Evolutionary conservation across 2,113 vertebrate genomes (phyloP).

Genomic region (Morone chrysops): DNA sequence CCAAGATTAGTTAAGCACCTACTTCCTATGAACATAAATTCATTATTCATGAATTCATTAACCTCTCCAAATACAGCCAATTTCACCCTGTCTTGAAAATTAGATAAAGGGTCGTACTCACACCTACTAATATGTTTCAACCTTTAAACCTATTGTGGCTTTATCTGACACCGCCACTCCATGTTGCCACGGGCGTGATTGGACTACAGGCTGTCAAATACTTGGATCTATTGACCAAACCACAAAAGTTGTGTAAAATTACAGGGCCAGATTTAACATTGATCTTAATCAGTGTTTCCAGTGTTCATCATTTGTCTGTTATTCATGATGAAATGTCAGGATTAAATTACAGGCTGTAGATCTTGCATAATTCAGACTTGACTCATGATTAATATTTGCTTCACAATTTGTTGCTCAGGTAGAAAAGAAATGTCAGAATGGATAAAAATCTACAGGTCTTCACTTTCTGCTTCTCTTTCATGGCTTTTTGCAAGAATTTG

Average conservation of each 20-base stretch:
- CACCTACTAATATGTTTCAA: conserved; percentile 2
- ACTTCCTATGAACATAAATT: conserved; percentile 19
- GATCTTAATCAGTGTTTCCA: conserved; percentile 21
- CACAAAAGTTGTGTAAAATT: conserved; percentile 22
- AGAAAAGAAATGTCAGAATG: conserved; percentile 41
- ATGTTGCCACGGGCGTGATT: conserved; percentile 6
- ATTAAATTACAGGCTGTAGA: conserved; percentile 38
- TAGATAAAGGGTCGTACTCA: conserved; percentile 17
- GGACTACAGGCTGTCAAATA: conserved; percentile 8
- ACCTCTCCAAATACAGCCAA: conserved; percentile 46
- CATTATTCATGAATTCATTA: conserved; percentile 55
- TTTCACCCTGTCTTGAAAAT: conserved; percentile 29
- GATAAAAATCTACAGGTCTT: conserved; percentile 22
- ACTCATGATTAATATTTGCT: conserved; percentile 43
- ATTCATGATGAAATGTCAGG: conserved; percentile 49
- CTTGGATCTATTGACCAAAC: conserved; percentile 25
- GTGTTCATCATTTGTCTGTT: conserved; percentile 34
- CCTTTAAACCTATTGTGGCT: background rate
- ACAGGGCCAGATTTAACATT: conserved; percentile 13
- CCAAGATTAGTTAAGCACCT: background rate
- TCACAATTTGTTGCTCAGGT: conserved; percentile 25
- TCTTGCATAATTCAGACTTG: conserved; percentile 34
- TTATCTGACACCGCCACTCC: background rate
- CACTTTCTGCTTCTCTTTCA: background rate
- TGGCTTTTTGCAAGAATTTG: conserved; percentile 9